Conservation (phyloP, 2,797 vertebrate genomes). For the Mormyrops boulengeri region DNA sequence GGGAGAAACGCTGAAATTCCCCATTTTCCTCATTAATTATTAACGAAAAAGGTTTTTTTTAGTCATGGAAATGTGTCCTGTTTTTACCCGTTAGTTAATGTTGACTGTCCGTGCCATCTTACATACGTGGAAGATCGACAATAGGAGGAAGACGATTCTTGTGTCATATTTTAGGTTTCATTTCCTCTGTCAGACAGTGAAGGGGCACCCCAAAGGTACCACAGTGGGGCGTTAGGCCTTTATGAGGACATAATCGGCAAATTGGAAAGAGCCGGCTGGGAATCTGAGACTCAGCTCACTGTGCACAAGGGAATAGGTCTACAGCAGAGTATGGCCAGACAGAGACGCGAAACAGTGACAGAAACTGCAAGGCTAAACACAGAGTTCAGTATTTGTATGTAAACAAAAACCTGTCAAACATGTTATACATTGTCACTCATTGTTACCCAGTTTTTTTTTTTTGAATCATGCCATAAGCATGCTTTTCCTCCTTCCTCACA, state of each 20-base stretch:
- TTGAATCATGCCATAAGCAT: background rate
- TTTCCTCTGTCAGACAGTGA: background rate
- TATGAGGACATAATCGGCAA: background rate
- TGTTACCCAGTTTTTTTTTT: background rate
- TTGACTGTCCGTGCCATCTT: background rate
- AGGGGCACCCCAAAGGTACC: background rate
- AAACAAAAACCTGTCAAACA: background rate
- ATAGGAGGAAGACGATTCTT: background rate
- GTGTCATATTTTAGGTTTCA: background rate
- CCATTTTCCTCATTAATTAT: slow-evolving; percentile 2
- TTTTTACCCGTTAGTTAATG: background rate
- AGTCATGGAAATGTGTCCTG: background rate
- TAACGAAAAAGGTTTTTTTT: background rate
- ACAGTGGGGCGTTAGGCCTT: background rate
- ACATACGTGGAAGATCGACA: background rate
- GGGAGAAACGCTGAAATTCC: slow-evolving; percentile 11
- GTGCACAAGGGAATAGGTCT: background rate
- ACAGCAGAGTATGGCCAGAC: background rate
- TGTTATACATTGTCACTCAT: background rate
- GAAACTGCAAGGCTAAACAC: background rate
- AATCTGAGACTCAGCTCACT: background rate
- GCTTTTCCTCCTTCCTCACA: background rate
- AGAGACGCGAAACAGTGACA: background rate
- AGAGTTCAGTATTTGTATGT: background rate
- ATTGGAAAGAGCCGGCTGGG: background rate